Evolutionary conservation across 1,140 invertebrate species (phyloP).

Genomic region (Physella acuta): DNA sequence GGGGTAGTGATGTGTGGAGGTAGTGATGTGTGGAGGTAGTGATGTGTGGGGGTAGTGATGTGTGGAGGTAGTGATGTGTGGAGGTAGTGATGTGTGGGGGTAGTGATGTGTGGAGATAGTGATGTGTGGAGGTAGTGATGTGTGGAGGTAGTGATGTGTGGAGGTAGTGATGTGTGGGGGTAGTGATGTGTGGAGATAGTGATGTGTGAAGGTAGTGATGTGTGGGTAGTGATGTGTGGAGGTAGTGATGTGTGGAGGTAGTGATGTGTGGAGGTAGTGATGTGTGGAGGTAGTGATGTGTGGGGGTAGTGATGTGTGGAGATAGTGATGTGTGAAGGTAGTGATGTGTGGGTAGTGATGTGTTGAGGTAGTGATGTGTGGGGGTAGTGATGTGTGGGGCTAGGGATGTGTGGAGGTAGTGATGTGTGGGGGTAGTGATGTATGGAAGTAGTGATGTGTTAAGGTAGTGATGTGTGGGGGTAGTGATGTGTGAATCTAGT

Average conservation of each 20-base stretch:
- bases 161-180: conserved; percentile 5
- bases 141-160: neutral
- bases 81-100: neutral
- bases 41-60: neutral
- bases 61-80: neutral
- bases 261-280: neutral
- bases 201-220: neutral
- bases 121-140: neutral
- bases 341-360: too few species aligned
- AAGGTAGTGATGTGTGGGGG: too few species aligned
- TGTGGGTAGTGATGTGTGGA: neutral
- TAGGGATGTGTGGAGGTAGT: too few species aligned
- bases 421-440: too few species aligned
- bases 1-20: neutral
- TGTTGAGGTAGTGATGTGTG: too few species aligned
- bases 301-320: too few species aligned
- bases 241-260: neutral
- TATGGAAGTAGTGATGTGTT: too few species aligned
- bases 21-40: too few species aligned
- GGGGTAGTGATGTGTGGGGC: too few species aligned
- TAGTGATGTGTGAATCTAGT: too few species aligned
- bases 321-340: too few species aligned
- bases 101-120: neutral
- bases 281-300: neutral
- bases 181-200: conserved; percentile 2